These are phyloP conservation scores for Ommatoiulus sabulosus DNA, from an alignment of 2,888 invertebrate species.

Conservation along the genomic window DNA sequence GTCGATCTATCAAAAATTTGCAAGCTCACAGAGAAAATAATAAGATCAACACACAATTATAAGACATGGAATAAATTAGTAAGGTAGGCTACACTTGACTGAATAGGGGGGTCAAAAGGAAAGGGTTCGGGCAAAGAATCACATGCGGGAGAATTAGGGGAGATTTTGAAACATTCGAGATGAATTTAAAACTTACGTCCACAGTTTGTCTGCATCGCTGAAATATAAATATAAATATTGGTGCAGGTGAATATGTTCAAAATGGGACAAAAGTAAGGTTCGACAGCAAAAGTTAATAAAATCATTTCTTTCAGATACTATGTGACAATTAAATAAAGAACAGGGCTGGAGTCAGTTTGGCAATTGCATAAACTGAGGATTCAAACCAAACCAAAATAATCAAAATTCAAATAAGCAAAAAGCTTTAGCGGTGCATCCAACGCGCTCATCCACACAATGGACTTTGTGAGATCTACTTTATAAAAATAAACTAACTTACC, in stretches of 20 bases:
- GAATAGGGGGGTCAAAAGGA: neutral
- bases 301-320: no score
- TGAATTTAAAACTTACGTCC: neutral
- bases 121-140: neutral
- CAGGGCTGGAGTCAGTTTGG: no score
- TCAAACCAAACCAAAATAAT: neutral
- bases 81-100: neutral
- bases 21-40: no score
- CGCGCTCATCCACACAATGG: neutral
- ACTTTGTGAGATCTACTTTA: no score
- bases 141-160: neutral
- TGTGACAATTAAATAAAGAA: no score
- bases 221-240: neutral
- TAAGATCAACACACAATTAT: no score
- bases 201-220: slow-evolving; percentile 28
- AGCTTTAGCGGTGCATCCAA: neutral
- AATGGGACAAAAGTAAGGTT: no score
- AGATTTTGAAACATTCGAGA: neutral
- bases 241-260: neutral
- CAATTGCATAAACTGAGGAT: neutral
- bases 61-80: no score
- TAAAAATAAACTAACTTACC: slow-evolving; percentile 71
- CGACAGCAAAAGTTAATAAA: no score
- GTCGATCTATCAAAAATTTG: no score
- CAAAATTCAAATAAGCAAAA: neutral